Evolutionary conservation across 2,797 vertebrate species (phyloP).

Genomic region (Antennarius maculatus): DNA sequence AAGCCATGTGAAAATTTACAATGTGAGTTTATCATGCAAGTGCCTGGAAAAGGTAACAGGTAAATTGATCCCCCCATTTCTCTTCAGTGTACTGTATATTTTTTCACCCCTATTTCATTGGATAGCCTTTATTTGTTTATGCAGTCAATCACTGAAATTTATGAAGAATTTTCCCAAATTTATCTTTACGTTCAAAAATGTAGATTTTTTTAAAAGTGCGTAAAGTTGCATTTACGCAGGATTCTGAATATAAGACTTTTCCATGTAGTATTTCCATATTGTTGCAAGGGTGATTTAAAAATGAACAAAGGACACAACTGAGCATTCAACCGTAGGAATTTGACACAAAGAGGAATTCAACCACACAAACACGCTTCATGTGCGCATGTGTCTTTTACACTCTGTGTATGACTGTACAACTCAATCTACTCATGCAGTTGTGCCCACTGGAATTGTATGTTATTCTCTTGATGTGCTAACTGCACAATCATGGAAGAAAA

Average conservation of each 20-base stretch:
- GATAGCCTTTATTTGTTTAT: neutral
- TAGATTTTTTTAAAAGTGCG: slow-evolving; percentile 8
- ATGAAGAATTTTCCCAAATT: neutral
- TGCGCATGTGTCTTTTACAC: neutral
- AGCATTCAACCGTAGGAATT: slow-evolving; percentile 9
- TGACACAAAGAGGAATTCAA: neutral
- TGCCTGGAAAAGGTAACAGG: too few relatives aligned
- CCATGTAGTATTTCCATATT: neutral
- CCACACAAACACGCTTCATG: neutral
- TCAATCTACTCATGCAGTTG: slow-evolving; percentile 10
- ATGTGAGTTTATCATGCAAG: neutral
- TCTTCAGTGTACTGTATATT: too few relatives aligned
- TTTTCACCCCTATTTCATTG: too few relatives aligned
- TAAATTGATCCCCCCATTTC: too few relatives aligned
- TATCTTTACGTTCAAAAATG: too few relatives aligned
- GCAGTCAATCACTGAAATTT: neutral
- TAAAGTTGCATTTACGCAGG: neutral
- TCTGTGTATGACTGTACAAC: neutral
- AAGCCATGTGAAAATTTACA: neutral
- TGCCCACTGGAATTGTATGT: slow-evolving; percentile 27
- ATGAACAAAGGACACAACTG: neutral
- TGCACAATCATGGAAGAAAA: slow-evolving; percentile 25
- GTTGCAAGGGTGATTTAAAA: neutral
- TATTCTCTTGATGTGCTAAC: slow-evolving; percentile 28
- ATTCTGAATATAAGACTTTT: neutral